A percentile compares a stretch with the other conserved stretches of the same genome.
Conservation (phyloP, 2,888 invertebrate genomes). For the Dynastes tityus region DNA sequence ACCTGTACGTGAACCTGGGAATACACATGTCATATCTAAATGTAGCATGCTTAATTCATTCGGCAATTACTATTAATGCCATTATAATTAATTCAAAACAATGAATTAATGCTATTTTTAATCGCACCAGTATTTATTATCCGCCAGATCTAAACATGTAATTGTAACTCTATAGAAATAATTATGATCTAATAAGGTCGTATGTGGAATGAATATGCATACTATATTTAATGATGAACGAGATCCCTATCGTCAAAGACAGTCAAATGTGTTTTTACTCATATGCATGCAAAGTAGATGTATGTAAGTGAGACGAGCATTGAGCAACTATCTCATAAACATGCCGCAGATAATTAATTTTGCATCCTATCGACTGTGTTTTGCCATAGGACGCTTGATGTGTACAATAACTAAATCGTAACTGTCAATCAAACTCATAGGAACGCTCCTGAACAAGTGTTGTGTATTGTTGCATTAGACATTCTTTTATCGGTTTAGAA, state of each 20-base stretch:
- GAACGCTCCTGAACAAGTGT: constrained; percentile 1
- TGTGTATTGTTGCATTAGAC: not conserved
- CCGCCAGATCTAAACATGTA: not conserved
- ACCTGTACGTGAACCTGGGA: no score
- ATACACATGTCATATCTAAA: not conserved
- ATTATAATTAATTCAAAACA: constrained; percentile 13
- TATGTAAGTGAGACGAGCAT: constrained; percentile 16
- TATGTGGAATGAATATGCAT: not conserved
- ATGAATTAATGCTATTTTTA: constrained; percentile 26
- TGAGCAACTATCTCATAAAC: constrained; percentile 21
- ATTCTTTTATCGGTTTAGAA: not conserved
- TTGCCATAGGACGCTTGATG: not conserved
- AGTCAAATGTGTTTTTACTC: constrained; percentile 21
- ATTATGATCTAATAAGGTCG: constrained; percentile 39
- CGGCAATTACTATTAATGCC: constrained; percentile 17
- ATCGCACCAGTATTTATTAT: not conserved
- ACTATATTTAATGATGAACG: constrained; percentile 40
- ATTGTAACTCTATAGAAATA: constrained; percentile 23
- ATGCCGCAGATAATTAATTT: constrained; percentile 37
- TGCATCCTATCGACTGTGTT: constrained; percentile 14
- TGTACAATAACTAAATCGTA: constrained; percentile 33
- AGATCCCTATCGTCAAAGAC: not conserved
- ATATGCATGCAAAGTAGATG: not conserved
- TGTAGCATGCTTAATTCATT: constrained; percentile 16
- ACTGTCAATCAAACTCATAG: constrained; percentile 24